Evolutionary conservation across 2,888 invertebrate species (phyloP).

Genomic region (Polydrusus cervinus): DNA sequence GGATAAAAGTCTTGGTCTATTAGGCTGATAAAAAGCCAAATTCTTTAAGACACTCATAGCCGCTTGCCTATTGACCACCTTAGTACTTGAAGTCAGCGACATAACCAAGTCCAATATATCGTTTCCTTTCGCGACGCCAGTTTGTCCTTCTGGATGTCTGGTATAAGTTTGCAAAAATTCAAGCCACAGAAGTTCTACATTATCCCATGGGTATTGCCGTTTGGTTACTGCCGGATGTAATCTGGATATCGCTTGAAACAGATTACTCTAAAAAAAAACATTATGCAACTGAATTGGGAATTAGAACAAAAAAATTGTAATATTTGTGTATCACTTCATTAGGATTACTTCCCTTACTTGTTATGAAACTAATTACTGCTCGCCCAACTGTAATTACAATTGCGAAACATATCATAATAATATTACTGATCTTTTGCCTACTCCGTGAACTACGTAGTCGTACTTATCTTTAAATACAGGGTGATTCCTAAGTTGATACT

Average conservation of each 20-base stretch:
- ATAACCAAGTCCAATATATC: conserved; percentile 69
- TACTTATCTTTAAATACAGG: too few relatives aligned
- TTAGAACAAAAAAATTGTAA: too few relatives aligned
- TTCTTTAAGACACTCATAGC: conserved; percentile 74
- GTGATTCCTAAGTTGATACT: too few relatives aligned
- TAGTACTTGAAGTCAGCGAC: conserved; percentile 62
- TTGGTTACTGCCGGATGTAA: conserved; percentile 74
- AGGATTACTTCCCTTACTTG: too few relatives aligned
- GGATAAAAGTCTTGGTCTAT: conserved; percentile 73
- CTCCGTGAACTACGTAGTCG: too few relatives aligned
- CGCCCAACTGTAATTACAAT: too few relatives aligned
- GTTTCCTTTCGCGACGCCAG: conserved; percentile 71
- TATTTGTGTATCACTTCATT: too few relatives aligned
- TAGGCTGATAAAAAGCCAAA: conserved; percentile 73
- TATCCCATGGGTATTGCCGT: conserved; percentile 73
- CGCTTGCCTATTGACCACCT: conserved; percentile 64
- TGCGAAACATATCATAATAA: too few relatives aligned
- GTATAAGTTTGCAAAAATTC: conserved; percentile 74
- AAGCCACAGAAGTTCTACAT: conserved; percentile 73
- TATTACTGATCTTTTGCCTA: too few relatives aligned
- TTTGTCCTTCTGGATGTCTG: conserved; percentile 74
- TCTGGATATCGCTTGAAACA: conserved; percentile 71
- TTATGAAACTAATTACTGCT: too few relatives aligned
- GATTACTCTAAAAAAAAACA: conserved; percentile 69
- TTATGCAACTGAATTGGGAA: neutral